A percentile compares a stretch with the other conserved stretches of the same genome.
phyloP scores from a whole-genome alignment of 2,113 vertebrate genomes.

The Pardalotus punctatus region DNA sequence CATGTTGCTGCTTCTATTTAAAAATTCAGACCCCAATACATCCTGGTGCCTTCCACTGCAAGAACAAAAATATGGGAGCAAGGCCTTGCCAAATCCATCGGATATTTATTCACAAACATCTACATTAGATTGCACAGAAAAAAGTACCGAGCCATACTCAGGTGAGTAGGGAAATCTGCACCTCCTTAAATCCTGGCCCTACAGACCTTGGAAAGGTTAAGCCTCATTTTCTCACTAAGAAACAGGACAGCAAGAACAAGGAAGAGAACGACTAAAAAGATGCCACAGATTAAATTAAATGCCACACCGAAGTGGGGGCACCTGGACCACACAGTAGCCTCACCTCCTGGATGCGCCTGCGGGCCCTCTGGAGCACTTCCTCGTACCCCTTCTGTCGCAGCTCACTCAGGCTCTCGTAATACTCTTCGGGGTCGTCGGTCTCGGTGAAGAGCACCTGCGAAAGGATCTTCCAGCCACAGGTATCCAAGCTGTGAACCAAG shows the following conservation, averaged over 20 bases:
- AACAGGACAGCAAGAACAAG: not conserved
- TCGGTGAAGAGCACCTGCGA: constrained; percentile 93
- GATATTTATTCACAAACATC: not conserved
- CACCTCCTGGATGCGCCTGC: constrained; percentile 89
- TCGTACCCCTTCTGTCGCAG: constrained; percentile 93
- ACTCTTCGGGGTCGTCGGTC: constrained; percentile 91
- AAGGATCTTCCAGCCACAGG: constrained; percentile 97
- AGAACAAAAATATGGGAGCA: not conserved
- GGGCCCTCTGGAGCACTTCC: constrained; percentile 87
- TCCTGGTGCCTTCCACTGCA: fast-evolving
- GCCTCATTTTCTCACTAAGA: not conserved
- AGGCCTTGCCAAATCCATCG: not conserved
- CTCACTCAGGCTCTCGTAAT: constrained; percentile 96
- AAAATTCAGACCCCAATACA: not conserved
- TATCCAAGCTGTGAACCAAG: constrained; percentile 91
- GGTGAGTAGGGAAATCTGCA: not conserved
- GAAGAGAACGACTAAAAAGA: not conserved
- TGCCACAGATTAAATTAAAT: not conserved
- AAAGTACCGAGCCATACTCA: not conserved
- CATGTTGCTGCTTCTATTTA: not conserved
- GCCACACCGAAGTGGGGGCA: not conserved
- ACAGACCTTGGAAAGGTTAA: not conserved
- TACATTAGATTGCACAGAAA: fast-evolving
- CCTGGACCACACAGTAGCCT: not conserved
- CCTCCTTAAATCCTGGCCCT: not conserved